Evolutionary conservation across 1,140 invertebrate genomes (phyloP), one percentile per base, ranked within the genome.

Genomic region (Brachionus paranguensis): DNA sequence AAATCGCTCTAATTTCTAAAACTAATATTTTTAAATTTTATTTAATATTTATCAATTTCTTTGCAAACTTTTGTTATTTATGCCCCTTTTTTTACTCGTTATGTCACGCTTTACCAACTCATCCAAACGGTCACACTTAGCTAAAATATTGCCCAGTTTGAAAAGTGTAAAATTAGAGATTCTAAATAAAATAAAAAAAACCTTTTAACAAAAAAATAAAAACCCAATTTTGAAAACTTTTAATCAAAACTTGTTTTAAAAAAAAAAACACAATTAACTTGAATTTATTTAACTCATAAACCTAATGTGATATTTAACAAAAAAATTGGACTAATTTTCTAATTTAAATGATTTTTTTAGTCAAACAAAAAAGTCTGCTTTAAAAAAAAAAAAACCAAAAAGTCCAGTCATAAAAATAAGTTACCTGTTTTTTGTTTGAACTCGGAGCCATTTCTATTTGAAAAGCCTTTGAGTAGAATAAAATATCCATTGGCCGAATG

Each of bases 401-500:
- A 47, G 14, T 47, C 14, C 45, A 5, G 45, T 47, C 45, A 47
- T 55, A 53, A 53, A 53, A 53, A 53, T n/a, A 53, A 53, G 17
- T 60, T 60, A 60, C 53, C 53, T 60, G 8, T 60, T 60, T 24
- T 60, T 60, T 60, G 53, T 10, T 20, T 20, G 7, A 10, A 20
- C n/a, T 60, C n/a, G 0, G 17, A 20, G 8, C 10, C 33, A 24
- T 41, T 72, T 72, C 53, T 79, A 20, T n/a, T 79, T 14, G 76
- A 45, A 64, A 81, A 81, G 11, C 78, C 78, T 45, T 81, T 60
- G 7, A 81, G 20, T 24, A 81, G 14, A 11, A 83, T 68, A 43
- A 50, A 17, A 72, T 37, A 83, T 17, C 20, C 33, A 55, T 83
- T 83, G n/a, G 64, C 11, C 37, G 81, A 47, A 72, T 83, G 68